phyloP scores from a whole-genome alignment of 2,113 vertebrate genomes.

The Prolemur simus region DNA sequence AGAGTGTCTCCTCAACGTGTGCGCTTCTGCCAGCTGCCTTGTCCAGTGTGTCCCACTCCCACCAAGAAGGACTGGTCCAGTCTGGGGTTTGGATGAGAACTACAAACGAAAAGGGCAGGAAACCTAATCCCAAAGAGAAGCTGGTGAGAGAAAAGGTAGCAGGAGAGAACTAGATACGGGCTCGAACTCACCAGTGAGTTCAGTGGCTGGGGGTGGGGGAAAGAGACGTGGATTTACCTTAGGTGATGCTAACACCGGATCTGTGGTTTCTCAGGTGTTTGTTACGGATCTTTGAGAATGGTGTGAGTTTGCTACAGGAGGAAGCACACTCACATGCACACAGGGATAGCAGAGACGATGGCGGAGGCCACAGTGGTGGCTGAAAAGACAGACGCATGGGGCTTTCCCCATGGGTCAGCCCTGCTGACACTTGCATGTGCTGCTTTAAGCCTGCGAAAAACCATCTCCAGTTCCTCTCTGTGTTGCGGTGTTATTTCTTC shows the following conservation, averaged over 20 bases:
- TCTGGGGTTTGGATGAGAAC: neutral
- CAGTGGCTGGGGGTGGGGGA: fast-evolving
- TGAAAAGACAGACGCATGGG: neutral
- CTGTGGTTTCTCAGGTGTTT: neutral
- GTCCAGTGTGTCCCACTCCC: fast-evolving
- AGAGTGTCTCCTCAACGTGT: fast-evolving
- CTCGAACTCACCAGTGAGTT: neutral
- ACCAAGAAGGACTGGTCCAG: fast-evolving
- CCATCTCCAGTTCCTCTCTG: fast-evolving
- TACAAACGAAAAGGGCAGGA: neutral
- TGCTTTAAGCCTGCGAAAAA: too few relatives aligned
- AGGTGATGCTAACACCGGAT: fast-evolving
- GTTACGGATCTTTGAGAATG: neutral
- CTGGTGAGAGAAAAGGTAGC: fast-evolving
- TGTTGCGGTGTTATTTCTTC: too few relatives aligned
- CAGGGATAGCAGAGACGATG: neutral
- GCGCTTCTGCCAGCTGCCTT: fast-evolving
- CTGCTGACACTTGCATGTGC: fast-evolving
- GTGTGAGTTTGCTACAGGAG: neutral
- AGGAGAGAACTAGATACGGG: neutral
- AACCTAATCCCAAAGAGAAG: neutral
- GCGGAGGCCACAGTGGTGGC: neutral
- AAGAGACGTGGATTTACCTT: fast-evolving
- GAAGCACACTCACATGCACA: neutral
- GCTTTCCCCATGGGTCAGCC: too few relatives aligned